Evolutionary conservation across 2,888 invertebrate genomes (phyloP).

Genomic region (Pantelozetes paolii): DNA sequence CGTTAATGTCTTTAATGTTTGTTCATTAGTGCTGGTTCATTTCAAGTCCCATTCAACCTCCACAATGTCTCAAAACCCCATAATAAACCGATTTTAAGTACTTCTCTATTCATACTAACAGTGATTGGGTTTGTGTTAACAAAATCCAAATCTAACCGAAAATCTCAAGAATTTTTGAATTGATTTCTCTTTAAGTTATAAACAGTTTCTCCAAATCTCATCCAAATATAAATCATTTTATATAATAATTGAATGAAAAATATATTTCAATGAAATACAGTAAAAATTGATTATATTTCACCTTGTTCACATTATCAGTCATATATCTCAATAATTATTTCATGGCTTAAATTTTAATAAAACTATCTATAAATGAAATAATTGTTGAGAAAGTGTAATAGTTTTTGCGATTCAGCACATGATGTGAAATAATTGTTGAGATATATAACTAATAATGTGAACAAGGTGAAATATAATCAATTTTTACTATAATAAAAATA

Average conservation of each 20-base stretch:
- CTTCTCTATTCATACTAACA: slow-evolving; percentile 7
- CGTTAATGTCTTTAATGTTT: slow-evolving; percentile 34
- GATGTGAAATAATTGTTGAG: too few relatives aligned
- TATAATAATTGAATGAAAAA: slow-evolving; percentile 12
- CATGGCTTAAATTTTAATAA: too few relatives aligned
- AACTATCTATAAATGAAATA: too few relatives aligned
- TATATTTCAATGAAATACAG: too few relatives aligned
- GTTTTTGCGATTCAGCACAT: too few relatives aligned
- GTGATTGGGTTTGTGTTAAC: not conserved
- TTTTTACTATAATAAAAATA: too few relatives aligned
- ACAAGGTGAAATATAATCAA: not conserved
- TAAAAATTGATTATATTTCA: not conserved
- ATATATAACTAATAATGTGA: too few relatives aligned
- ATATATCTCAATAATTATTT: too few relatives aligned
- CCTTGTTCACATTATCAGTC: too few relatives aligned
- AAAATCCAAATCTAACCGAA: slow-evolving; percentile 15
- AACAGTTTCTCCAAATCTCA: slow-evolving; percentile 7
- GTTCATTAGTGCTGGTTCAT: slow-evolving; percentile 37
- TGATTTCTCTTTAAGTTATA: slow-evolving; percentile 10
- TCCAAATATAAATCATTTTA: slow-evolving; percentile 13
- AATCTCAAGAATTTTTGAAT: slow-evolving; percentile 12
- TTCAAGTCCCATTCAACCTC: slow-evolving; percentile 1
- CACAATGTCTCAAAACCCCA: slow-evolving; percentile 1
- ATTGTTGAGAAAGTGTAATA: too few relatives aligned
- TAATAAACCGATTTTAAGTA: slow-evolving; percentile 32